Percentiles rank a stretch among this genome's conserved stretches.
Conservation (phyloP, 1,140 invertebrate genomes). For the Drosophila sp. region DNA sequence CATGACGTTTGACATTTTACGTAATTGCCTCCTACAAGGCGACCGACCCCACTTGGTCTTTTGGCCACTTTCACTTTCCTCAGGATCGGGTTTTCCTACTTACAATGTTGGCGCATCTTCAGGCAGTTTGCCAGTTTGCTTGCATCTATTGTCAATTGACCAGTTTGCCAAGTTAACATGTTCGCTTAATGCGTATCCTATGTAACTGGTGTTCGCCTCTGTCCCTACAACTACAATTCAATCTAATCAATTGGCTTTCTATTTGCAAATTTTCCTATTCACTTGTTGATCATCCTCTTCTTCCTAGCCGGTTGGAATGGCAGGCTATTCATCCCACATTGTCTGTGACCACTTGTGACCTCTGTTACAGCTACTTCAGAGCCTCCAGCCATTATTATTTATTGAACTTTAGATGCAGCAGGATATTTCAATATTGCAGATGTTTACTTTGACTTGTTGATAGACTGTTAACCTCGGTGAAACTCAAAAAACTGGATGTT, state of each 20-base stretch:
- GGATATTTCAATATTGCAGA: neutral
- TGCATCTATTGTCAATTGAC: slow-evolving; percentile 27
- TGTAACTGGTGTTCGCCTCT: neutral
- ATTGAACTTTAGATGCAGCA: neutral
- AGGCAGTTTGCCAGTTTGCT: neutral
- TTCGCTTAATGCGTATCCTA: slow-evolving; percentile 25
- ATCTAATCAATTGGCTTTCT: slow-evolving; percentile 4
- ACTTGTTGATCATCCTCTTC: neutral
- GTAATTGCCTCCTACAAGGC: slow-evolving; percentile 36
- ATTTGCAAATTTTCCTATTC: neutral
- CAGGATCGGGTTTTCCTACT: slow-evolving; percentile 30
- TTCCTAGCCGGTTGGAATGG: neutral
- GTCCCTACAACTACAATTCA: slow-evolving; percentile 3
- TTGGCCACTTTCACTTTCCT: slow-evolving; percentile 56
- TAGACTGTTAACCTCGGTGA: neutral
- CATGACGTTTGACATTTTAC: slow-evolving; percentile 58
- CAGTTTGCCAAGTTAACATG: slow-evolving; percentile 47
- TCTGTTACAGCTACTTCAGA: neutral
- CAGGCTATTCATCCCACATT: slow-evolving; percentile 8
- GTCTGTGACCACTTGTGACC: slow-evolving; percentile 6
- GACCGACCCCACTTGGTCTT: slow-evolving; percentile 27
- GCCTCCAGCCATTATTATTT: neutral
- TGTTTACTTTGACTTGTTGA: neutral
- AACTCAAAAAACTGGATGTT: neutral
- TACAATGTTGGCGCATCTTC: slow-evolving; percentile 49